phyloP scores from a whole-genome alignment of 2,797 vertebrate genomes.

The Artibeus jamaicensis region DNA sequence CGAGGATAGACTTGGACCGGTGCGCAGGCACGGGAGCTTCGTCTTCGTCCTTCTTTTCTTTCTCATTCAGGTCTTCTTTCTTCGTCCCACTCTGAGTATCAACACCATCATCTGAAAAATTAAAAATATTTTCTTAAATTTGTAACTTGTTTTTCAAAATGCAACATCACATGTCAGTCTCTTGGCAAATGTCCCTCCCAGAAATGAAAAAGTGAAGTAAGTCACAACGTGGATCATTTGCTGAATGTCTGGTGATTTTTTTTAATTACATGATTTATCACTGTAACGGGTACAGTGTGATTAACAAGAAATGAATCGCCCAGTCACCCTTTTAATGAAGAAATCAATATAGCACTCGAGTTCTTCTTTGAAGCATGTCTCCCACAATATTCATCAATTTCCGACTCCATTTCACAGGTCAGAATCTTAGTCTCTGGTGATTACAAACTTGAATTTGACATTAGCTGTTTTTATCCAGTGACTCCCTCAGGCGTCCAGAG shows the following conservation, averaged over 20 bases:
- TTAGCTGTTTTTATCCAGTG: not conserved
- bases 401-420: not conserved
- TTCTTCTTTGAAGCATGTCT: not conserved
- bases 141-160: conserved; percentile 50
- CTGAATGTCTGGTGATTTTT: not conserved
- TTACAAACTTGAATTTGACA: not conserved
- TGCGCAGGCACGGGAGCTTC: conserved; percentile 88
- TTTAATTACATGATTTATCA: not conserved
- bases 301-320: conserved; percentile 16
- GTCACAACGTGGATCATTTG: not conserved
- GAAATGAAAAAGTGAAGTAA: not conserved
- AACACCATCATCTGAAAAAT: conserved; percentile 89
- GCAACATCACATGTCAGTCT: not conserved
- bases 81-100: conserved; percentile 91
- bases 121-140: not conserved
- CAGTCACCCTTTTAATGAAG: not conserved
- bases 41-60: conserved; percentile 98
- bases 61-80: conserved; percentile 96
- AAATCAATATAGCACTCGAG: conserved; percentile 44
- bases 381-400: not conserved
- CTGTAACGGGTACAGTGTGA: not conserved
- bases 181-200: not conserved
- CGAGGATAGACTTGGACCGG: conserved; percentile 92
- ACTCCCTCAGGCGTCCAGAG: not conserved
- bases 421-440: not conserved